phyloP scores from a whole-genome alignment of 2,888 invertebrate species.

The Stegana nigrithorax region DNA sequence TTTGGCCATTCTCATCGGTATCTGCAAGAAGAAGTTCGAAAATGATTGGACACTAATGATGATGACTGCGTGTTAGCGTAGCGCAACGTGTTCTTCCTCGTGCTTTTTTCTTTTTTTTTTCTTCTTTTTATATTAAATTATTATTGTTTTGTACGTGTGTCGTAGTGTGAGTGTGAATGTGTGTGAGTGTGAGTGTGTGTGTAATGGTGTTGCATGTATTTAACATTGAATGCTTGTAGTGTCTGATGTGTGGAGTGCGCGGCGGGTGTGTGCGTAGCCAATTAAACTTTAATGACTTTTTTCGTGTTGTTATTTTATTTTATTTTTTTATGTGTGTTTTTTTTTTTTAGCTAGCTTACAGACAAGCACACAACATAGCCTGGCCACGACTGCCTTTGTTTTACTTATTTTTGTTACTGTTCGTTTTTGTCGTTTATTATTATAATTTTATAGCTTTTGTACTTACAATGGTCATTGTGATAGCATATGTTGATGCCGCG shows the following conservation, averaged over 20 bases:
- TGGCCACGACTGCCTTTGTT: too few species aligned
- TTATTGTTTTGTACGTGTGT: not conserved
- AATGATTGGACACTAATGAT: constrained; percentile 8
- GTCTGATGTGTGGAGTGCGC: too few species aligned
- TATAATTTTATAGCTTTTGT: too few species aligned
- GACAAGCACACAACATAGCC: too few species aligned
- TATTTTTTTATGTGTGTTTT: too few species aligned
- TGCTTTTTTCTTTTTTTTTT: not conserved
- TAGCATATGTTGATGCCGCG: constrained; percentile 78
- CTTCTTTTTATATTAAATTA: not conserved
- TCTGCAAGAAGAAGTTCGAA: constrained; percentile 67
- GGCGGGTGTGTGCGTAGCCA: not conserved
- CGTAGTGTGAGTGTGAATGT: constrained; percentile 22
- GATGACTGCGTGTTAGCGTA: constrained; percentile 17
- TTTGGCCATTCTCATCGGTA: constrained; percentile 70
- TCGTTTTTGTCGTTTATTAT: too few species aligned
- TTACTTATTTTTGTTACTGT: too few species aligned
- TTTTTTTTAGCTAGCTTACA: too few species aligned
- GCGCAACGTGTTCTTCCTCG: not conserved
- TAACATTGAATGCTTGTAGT: not conserved
- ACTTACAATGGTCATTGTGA: constrained; percentile 81
- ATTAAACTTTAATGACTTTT: too few species aligned
- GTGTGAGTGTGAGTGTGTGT: constrained; percentile 19
- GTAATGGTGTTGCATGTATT: not conserved
- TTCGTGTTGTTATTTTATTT: too few species aligned